Evolutionary conservation across 1,140 invertebrate genomes (phyloP).

Genomic region (Temnothorax nylanderi): DNA sequence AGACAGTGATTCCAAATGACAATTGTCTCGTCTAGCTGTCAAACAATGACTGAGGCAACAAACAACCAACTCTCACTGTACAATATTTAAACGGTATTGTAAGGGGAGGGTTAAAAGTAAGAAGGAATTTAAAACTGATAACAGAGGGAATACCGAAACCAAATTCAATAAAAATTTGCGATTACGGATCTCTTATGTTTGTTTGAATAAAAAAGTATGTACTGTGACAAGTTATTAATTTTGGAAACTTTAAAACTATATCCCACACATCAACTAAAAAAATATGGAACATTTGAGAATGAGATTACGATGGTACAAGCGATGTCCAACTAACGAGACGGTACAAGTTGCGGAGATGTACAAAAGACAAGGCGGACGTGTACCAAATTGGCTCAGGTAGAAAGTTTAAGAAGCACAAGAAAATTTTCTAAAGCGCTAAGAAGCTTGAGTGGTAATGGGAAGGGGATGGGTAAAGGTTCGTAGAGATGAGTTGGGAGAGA

Average conservation of each 20-base stretch:
- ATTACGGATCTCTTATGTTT: no score
- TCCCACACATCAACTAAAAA: background rate
- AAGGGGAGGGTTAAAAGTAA: no score
- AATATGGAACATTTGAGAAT: conserved; percentile 34
- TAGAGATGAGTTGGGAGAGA: conserved; percentile 47
- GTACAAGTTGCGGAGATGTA: conserved; percentile 56
- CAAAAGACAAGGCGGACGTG: conserved; percentile 52
- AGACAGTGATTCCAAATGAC: no score
- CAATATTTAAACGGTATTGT: no score
- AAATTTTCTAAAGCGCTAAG: conserved; percentile 72
- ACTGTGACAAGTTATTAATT: background rate
- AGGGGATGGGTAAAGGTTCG: conserved; percentile 20
- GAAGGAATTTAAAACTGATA: no score
- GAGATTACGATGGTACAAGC: conserved; percentile 32
- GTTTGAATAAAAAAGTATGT: background rate
- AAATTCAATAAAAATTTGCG: no score
- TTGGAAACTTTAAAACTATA: background rate
- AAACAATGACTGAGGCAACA: no score
- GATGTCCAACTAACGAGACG: conserved; percentile 45
- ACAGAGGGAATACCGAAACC: no score
- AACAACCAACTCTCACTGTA: no score
- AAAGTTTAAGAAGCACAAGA: conserved; percentile 72
- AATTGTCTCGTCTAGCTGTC: no score
- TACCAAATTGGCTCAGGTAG: conserved; percentile 60
- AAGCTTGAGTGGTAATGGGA: conserved; percentile 48